Conservation (phyloP, 2,797 vertebrate species). For the Malurus splendens region DNA sequence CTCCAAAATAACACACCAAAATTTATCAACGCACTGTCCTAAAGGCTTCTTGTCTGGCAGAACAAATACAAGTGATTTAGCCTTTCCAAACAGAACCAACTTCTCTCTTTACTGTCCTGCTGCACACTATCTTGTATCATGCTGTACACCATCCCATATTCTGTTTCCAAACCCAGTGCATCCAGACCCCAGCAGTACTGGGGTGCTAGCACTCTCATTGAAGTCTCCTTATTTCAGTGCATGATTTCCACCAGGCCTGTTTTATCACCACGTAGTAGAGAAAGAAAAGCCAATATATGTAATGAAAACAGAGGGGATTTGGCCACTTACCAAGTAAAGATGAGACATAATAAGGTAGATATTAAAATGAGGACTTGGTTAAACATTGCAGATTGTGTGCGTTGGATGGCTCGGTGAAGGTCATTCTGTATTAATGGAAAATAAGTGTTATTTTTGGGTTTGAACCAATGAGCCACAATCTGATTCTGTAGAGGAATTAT, state of each 20-base stretch:
- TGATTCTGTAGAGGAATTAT: background rate
- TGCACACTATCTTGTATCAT: background rate
- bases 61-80: background rate
- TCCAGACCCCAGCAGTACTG: background rate
- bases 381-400: slow-evolving; percentile 83
- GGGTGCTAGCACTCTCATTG: background rate
- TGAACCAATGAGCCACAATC: background rate
- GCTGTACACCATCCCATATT: background rate
- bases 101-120: background rate
- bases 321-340: slow-evolving; percentile 81
- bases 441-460: background rate
- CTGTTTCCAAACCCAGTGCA: background rate
- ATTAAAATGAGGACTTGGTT: slow-evolving; percentile 84
- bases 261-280: background rate
- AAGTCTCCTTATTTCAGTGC: background rate
- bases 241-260: background rate
- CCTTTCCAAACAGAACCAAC: background rate
- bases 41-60: background rate
- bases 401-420: slow-evolving; percentile 81
- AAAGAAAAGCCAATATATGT: background rate
- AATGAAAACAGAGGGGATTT: background rate
- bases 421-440: slow-evolving; percentile 74
- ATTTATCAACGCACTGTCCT: background rate
- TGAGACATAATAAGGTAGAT: slow-evolving; percentile 81
- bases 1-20: background rate